Evolutionary conservation across 2,113 vertebrate species (phyloP), one percentile per base, ranked within the genome.

Genomic region (Rhinichthys klamathensis): DNA sequence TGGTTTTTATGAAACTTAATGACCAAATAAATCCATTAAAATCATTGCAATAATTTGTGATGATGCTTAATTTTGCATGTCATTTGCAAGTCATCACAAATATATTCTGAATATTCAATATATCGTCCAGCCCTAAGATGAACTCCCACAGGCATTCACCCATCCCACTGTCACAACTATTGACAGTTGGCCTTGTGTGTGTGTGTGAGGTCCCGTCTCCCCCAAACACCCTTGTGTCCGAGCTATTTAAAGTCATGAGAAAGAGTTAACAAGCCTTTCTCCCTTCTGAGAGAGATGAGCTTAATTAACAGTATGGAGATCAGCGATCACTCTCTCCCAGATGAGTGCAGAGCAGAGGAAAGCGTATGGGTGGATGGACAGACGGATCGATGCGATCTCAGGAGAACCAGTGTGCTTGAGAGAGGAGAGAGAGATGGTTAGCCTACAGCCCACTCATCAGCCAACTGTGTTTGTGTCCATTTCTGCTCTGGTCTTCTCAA

Each of bases 241-340:
- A 94, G 94, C 94, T 94, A 92, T 95, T 95, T 94, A 93, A 94
- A 60, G 65, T 93, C 92, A 94, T 94, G 94, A 95, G 95, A 90
- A 89, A 88, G 76, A 85, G 83, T 88, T 89, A 87, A 90, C 94
- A 95, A 95, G 95, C 38, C 15, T 49, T 56, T 84, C 51, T 76
- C 15, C 44, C 51, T 61, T 5, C 25, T 74, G 54, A 44, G 13
- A 74, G 83, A 67, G 65, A 38, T 92, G 91, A 94, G 95, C 92
- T 94, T 96, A 95, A 96, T 95, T 94, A 96, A 96, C 94, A 93
- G 94, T 95, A 95, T 95, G 94, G 93, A 95, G 94, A 96, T 95
- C 95, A 93, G 95, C 94, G 93, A 94, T 94, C 94, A 93, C 92
- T 94, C 93, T 94, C 49, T 84, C 79, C 46, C 82, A 49, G 69